A percentile compares a stretch with the other conserved stretches of the same genome.
These are phyloP conservation scores for Channa maculata DNA, from an alignment of 2,113 vertebrate genomes.

Conservation along the genomic window DNA sequence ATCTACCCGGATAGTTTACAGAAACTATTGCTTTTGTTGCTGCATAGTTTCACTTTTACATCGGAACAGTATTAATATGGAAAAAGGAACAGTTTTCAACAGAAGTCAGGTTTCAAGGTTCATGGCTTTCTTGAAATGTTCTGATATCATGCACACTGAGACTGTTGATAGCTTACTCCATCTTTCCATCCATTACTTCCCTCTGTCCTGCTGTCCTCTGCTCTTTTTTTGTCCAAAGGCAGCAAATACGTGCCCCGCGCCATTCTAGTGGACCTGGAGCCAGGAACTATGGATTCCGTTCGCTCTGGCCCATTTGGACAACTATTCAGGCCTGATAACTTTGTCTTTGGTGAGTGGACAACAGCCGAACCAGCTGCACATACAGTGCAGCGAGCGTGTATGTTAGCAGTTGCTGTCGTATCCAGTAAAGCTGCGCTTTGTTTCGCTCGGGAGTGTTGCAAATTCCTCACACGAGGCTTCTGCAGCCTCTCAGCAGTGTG, in stretches of 20 bases:
- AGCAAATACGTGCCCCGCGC: conserved; percentile 84
- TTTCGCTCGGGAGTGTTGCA: conserved; percentile 11
- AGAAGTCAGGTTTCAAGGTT: background rate
- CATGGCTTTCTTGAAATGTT: background rate
- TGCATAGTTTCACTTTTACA: background rate
- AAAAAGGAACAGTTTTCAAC: background rate
- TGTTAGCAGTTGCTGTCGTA: conserved; percentile 38
- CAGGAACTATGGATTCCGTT: conserved; percentile 86
- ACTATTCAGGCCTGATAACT: conserved; percentile 85
- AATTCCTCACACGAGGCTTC: conserved; percentile 5
- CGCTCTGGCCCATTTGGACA: conserved; percentile 85
- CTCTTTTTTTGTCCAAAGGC: conserved; percentile 59
- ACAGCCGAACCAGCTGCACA: background rate
- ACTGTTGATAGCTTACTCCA: conserved; percentile 40
- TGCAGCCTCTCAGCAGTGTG: conserved; percentile 39
- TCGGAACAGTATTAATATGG: background rate
- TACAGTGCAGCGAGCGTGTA: background rate
- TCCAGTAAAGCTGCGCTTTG: conserved; percentile 18
- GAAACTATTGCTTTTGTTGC: conserved; percentile 6
- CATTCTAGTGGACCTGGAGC: conserved; percentile 84
- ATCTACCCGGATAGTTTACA: background rate
- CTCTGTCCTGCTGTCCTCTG: background rate
- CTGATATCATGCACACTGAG: conserved; percentile 23
- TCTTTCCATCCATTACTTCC: conserved; percentile 27
- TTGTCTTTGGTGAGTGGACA: conserved; percentile 82